These are phyloP conservation scores for Leptinotarsa haldemani DNA, from an alignment of 2,888 invertebrate genomes.

Conservation along the genomic window DNA sequence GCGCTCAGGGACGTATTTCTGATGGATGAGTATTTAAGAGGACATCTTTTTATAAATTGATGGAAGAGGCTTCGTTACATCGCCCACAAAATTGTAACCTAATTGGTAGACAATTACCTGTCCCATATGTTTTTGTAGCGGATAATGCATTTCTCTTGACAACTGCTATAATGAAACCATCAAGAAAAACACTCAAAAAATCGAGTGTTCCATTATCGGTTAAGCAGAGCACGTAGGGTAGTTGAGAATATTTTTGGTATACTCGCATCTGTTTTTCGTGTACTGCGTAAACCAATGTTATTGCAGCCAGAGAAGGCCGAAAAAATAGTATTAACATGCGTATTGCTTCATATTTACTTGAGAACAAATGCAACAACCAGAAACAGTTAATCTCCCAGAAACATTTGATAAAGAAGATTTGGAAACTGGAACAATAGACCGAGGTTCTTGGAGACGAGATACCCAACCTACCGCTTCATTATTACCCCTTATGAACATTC, in stretches of 20 bases:
- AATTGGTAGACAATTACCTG: no score
- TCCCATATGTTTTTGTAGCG: no score
- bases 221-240: no score
- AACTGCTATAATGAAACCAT: no score
- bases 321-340: constrained; percentile 21
- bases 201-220: no score
- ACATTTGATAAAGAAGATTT: no score
- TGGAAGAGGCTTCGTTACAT: not conserved
- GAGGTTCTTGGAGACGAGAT: constrained; percentile 15
- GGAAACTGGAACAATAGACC: no score
- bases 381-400: constrained; percentile 19
- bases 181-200: no score
- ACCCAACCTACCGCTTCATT: constrained; percentile 15
- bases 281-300: constrained; percentile 12
- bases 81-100: no score
- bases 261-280: constrained; percentile 26
- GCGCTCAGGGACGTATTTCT: no score
- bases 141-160: no score
- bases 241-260: not conserved
- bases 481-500: not conserved
- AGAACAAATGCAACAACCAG: constrained; percentile 9
- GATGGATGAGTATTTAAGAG: no score
- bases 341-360: constrained; percentile 20
- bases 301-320: constrained; percentile 20
- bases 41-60: not conserved